Conservation (phyloP, 2,113 vertebrate genomes). For the Felis chaus region DNA sequence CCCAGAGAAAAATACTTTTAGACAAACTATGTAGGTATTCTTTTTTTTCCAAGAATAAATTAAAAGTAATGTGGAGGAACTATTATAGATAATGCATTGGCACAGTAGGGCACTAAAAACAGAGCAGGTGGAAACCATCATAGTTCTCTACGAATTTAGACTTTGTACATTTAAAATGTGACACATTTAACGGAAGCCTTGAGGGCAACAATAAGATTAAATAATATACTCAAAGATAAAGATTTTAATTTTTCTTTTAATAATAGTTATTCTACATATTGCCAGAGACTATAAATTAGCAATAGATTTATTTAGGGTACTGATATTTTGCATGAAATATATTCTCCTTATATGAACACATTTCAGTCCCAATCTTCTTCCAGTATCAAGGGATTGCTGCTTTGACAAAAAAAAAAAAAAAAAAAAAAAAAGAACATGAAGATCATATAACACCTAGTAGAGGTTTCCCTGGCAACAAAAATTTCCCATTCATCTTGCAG, state of each 20-base stretch:
- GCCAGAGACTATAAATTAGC: background rate
- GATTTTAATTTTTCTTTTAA: background rate
- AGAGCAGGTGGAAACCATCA: slow-evolving; percentile 6
- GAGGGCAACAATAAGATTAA: background rate
- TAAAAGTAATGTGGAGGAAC: slow-evolving; percentile 32
- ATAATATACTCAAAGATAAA: background rate
- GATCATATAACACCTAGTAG: slow-evolving; percentile 60
- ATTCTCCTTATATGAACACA: background rate
- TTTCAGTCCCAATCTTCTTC: background rate
- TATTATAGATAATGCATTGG: slow-evolving; percentile 4
- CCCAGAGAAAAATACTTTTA: slow-evolving; percentile 33
- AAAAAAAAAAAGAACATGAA: slow-evolving; percentile 52
- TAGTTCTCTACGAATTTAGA: background rate
- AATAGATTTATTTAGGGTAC: background rate
- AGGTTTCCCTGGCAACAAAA: slow-evolving; percentile 78
- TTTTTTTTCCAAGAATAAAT: slow-evolving; percentile 54
- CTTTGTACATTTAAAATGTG: background rate
- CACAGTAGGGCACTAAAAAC: slow-evolving; percentile 18
- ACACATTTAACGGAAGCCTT: background rate
- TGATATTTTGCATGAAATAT: background rate
- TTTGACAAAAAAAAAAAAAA: background rate
- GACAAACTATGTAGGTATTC: slow-evolving; percentile 23
- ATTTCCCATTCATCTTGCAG: slow-evolving; percentile 36
- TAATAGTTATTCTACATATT: background rate
- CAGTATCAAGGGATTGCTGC: background rate